These are phyloP conservation scores for Hydropotes inermis DNA, from an alignment of 2,113 vertebrate genomes.

Conservation along the genomic window DNA sequence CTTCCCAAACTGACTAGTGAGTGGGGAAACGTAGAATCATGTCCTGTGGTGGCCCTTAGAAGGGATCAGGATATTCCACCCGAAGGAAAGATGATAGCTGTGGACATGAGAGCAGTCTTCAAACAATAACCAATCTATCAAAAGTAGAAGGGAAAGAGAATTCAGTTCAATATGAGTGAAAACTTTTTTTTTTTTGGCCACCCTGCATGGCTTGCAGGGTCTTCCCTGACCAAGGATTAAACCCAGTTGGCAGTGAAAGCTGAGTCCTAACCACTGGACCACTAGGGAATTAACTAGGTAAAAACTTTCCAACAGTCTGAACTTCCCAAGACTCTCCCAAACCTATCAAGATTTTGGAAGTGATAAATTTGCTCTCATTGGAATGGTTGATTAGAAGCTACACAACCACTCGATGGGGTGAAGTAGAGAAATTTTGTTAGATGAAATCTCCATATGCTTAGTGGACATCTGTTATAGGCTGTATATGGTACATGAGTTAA, in stretches of 20 bases:
- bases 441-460: background rate
- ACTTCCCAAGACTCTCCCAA: background rate
- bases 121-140: background rate
- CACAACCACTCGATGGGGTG: background rate
- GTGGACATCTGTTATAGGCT: background rate
- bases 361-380: background rate
- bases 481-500: background rate
- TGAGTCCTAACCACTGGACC: background rate
- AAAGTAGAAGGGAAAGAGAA: background rate
- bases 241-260: background rate
- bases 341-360: background rate
- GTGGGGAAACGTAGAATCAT: background rate
- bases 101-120: background rate
- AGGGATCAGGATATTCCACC: background rate
- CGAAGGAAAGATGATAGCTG: background rate
- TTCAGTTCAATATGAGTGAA: background rate
- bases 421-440: background rate
- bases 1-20: background rate
- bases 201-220: background rate
- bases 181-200: background rate
- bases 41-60: background rate
- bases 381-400: background rate
- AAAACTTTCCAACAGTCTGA: background rate
- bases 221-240: background rate
- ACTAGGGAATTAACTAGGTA: background rate